A percentile compares a stretch with the other conserved stretches of the same genome.
Evolutionary conservation across 2,113 vertebrate species (phyloP).

Genomic region (Arvicanthis niloticus): DNA sequence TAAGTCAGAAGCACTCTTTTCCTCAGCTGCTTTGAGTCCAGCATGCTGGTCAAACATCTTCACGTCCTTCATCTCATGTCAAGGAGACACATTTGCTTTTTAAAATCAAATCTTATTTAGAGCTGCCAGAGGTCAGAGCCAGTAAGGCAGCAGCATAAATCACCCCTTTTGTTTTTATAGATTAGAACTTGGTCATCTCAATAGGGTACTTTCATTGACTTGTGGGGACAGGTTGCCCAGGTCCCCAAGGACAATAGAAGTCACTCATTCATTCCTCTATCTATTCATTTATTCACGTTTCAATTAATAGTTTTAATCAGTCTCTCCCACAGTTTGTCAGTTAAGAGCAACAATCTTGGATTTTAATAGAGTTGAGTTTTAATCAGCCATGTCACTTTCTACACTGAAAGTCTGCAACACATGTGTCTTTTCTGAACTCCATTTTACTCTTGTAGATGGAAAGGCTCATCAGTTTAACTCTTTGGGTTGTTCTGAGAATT

Average conservation of each 20-base stretch:
- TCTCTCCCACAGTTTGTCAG: neutral
- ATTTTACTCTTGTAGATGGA: neutral
- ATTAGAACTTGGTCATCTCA: slow-evolving; percentile 19
- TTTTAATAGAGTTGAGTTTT: slow-evolving; percentile 9
- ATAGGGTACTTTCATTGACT: slow-evolving; percentile 26
- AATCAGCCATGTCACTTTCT: neutral
- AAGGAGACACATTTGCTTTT: slow-evolving; percentile 69
- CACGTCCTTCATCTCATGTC: slow-evolving; percentile 51
- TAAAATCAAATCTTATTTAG: slow-evolving; percentile 73
- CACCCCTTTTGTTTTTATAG: slow-evolving; percentile 33
- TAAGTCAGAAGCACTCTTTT: neutral
- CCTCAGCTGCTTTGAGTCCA: neutral
- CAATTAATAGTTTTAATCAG: neutral
- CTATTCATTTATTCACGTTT: neutral
- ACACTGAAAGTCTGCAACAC: neutral
- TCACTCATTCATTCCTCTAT: neutral
- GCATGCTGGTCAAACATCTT: neutral
- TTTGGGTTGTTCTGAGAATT: neutral
- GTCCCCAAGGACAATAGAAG: neutral
- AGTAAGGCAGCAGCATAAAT: slow-evolving; percentile 57
- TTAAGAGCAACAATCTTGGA: neutral
- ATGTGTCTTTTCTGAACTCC: neutral
- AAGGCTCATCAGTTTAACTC: neutral
- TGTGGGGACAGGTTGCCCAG: neutral
- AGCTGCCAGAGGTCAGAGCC: slow-evolving; percentile 66